Conservation (phyloP, 2,888 invertebrate genomes). For the Drosophila neonasuta region DNA sequence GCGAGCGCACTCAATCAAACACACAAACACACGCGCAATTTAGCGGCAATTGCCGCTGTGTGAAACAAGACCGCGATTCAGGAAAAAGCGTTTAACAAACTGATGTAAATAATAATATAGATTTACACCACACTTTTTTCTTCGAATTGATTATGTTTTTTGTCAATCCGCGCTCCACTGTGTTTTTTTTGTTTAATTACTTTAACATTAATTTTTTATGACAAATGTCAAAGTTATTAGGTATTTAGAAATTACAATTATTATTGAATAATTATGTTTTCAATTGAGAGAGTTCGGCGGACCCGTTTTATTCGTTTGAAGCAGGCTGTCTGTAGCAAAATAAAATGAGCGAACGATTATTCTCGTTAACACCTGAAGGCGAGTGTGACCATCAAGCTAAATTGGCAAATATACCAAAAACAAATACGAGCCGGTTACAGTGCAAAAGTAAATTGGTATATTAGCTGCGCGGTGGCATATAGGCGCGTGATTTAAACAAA, state of each 20-base stretch:
- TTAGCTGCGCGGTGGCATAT: background rate
- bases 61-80: slow-evolving; percentile 15
- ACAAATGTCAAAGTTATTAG: background rate
- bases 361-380: background rate
- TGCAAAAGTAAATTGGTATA: background rate
- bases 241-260: background rate
- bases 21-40: slow-evolving; percentile 3
- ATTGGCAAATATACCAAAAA: background rate
- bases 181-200: slow-evolving; percentile 2
- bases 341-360: slow-evolving; percentile 2
- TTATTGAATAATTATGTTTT: background rate
- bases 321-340: background rate
- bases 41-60: slow-evolving; percentile 34
- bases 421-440: background rate
- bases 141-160: background rate
- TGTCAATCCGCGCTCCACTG: slow-evolving; percentile 11
- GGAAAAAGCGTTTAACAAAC: slow-evolving; percentile 5
- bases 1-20: slow-evolving; percentile 1
- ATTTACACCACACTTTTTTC: slow-evolving; percentile 10
- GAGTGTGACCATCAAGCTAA: background rate
- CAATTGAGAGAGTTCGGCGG: background rate
- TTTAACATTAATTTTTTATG: background rate
- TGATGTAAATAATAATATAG: slow-evolving; percentile 11
- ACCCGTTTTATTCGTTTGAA: background rate
- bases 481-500: background rate